A percentile compares a stretch with the other conserved stretches of the same genome.
Evolutionary conservation across 2,888 invertebrate genomes (phyloP).

Genomic region (Hartigia nigra): DNA sequence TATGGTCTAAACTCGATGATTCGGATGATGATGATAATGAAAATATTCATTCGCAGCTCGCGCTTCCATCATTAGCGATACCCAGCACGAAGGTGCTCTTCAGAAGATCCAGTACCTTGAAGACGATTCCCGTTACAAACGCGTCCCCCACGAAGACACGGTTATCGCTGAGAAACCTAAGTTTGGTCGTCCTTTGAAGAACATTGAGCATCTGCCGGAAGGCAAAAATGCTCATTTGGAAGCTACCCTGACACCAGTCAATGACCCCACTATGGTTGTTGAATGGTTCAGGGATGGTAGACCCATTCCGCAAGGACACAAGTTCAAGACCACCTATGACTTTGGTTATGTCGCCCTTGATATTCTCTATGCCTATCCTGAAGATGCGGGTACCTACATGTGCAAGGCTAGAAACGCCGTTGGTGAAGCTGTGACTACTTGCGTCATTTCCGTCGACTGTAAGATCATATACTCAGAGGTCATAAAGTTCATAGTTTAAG

Average conservation of each 20-base stretch:
- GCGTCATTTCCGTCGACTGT: slow-evolving; percentile 89
- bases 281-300: slow-evolving; percentile 98
- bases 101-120: slow-evolving; percentile 94
- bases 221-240: slow-evolving; percentile 91
- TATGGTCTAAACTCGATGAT: neutral
- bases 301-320: slow-evolving; percentile 92
- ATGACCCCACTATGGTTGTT: slow-evolving; percentile 98
- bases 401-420: slow-evolving; percentile 95
- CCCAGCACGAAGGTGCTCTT: slow-evolving; percentile 92
- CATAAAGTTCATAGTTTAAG: neutral
- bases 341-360: slow-evolving; percentile 98
- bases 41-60: slow-evolving; percentile 70
- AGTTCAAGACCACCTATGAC: slow-evolving; percentile 96
- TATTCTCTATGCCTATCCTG: slow-evolving; percentile 95
- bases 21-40: neutral
- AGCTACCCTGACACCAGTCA: slow-evolving; percentile 94
- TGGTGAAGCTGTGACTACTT: slow-evolving; percentile 95
- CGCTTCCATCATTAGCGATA: slow-evolving; percentile 86
- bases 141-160: slow-evolving; percentile 78
- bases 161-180: slow-evolving; percentile 87
- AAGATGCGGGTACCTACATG: slow-evolving; percentile 97
- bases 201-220: slow-evolving; percentile 84
- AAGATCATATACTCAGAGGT: slow-evolving; percentile 54
- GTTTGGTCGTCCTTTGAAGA: slow-evolving; percentile 89
- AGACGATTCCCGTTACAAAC: slow-evolving; percentile 82